A percentile compares a stretch with the other conserved stretches of the same genome.
Evolutionary conservation across 2,113 vertebrate species (phyloP).

Genomic region (Callithrix jacchus): DNA sequence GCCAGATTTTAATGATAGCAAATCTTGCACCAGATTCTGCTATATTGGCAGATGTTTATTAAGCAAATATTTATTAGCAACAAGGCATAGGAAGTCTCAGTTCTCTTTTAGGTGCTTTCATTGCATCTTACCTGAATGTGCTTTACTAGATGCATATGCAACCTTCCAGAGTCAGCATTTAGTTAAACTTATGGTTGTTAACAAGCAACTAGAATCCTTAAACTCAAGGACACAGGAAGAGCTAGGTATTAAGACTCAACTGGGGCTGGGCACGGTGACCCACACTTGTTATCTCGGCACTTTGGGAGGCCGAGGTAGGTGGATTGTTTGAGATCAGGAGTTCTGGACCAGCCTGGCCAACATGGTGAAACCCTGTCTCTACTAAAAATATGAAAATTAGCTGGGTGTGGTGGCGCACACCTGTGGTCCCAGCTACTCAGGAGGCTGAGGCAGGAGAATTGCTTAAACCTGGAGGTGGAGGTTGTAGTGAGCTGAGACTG

Average conservation of each 20-base stretch:
- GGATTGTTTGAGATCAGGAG: no score
- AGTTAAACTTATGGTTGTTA: background rate
- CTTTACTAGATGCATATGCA: background rate
- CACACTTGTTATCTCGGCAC: no score
- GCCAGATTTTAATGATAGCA: background rate
- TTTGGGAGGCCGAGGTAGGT: no score
- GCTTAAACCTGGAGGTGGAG: no score
- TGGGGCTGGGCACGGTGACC: no score
- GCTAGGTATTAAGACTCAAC: background rate
- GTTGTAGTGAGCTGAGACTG: no score
- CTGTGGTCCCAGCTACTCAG: no score
- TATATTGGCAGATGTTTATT: background rate
- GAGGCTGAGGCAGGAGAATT: no score
- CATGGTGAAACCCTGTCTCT: no score
- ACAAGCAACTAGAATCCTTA: background rate
- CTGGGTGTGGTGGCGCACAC: no score
- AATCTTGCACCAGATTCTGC: background rate
- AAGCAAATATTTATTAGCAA: background rate
- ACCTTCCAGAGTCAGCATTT: background rate
- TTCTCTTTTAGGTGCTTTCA: background rate
- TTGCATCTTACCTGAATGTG: background rate
- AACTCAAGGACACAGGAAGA: background rate
- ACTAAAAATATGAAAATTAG: no score
- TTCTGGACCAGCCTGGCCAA: no score
- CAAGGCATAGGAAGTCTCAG: background rate